Percentiles rank a stretch among this genome's conserved stretches.
Evolutionary conservation across 2,888 invertebrate genomes (phyloP).

Genomic region (Drosophila subsilvestris): DNA sequence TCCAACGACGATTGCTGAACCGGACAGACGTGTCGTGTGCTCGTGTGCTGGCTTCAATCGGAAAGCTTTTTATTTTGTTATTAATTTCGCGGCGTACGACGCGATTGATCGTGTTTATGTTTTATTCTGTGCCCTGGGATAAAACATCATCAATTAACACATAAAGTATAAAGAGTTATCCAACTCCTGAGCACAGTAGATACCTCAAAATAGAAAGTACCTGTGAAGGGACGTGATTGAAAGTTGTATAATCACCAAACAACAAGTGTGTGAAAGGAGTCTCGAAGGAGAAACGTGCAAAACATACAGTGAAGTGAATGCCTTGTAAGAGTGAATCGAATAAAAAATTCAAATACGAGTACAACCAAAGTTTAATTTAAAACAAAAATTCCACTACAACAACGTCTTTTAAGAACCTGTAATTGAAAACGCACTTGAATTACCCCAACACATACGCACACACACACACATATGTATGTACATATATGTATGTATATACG

Average conservation of each 20-base stretch:
- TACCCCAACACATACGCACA: constrained; percentile 28
- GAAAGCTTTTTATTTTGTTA: constrained; percentile 18
- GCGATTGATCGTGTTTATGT: constrained; percentile 26
- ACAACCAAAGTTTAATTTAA: constrained; percentile 5
- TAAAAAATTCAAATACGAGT: constrained; percentile 26
- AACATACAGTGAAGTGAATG: constrained; percentile 49
- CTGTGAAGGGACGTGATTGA: constrained; percentile 20
- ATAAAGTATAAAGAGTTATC: constrained; percentile 7
- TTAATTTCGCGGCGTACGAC: constrained; percentile 13
- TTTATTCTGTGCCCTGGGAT: constrained; percentile 1
- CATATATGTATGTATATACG: neutral
- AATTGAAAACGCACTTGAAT: constrained; percentile 60
- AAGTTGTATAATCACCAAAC: constrained; percentile 2
- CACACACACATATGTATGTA: constrained; percentile 11
- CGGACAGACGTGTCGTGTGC: constrained; percentile 59
- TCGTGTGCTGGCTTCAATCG: constrained; percentile 50
- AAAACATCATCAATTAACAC: constrained; percentile 3
- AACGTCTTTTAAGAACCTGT: constrained; percentile 61
- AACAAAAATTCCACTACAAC: neutral
- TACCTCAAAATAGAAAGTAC: constrained; percentile 9
- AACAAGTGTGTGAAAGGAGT: neutral
- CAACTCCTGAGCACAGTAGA: neutral
- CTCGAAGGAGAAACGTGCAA: constrained; percentile 6
- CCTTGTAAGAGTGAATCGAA: constrained; percentile 31
- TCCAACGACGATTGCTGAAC: constrained; percentile 77